Percentiles rank a stretch among this genome's conserved stretches.
These are phyloP conservation scores for Thalassoma bifasciatum DNA, from an alignment of 2,113 vertebrate species.

Conservation along the genomic window DNA sequence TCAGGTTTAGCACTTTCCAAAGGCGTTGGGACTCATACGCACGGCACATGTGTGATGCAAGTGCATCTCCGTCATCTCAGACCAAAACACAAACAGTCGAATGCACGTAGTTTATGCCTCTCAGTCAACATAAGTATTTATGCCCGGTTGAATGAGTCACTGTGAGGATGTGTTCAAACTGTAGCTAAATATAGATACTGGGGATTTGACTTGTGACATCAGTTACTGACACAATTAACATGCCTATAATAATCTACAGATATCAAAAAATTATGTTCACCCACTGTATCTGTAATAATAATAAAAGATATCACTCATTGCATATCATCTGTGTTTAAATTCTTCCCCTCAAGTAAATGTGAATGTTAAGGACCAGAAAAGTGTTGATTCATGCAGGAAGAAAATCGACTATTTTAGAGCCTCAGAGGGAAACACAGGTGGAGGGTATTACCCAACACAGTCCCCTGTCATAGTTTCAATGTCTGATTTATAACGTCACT, in stretches of 20 bases:
- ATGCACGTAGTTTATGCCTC: background rate
- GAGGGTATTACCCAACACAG: conserved; percentile 10
- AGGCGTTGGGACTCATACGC: conserved; percentile 15
- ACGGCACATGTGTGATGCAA: conserved; percentile 22
- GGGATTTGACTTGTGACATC: background rate
- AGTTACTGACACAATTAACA: background rate
- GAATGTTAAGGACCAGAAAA: background rate
- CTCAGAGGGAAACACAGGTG: conserved; percentile 25
- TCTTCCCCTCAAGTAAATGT: no score
- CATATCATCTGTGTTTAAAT: no score
- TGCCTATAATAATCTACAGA: background rate
- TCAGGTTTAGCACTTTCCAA: conserved; percentile 44
- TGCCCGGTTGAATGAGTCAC: conserved; percentile 7
- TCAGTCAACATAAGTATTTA: conserved; percentile 25
- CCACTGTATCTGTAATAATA: background rate
- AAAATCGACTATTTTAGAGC: background rate
- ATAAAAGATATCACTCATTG: background rate
- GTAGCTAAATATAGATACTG: background rate
- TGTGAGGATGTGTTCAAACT: background rate
- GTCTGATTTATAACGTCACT: background rate
- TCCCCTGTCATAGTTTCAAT: conserved; percentile 15
- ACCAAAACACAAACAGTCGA: background rate
- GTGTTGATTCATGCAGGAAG: background rate
- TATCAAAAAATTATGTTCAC: background rate
- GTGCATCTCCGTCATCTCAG: conserved; percentile 14